Evolutionary conservation across 1,140 invertebrate genomes (phyloP).

Genomic region (Pristionchus pacificus): DNA sequence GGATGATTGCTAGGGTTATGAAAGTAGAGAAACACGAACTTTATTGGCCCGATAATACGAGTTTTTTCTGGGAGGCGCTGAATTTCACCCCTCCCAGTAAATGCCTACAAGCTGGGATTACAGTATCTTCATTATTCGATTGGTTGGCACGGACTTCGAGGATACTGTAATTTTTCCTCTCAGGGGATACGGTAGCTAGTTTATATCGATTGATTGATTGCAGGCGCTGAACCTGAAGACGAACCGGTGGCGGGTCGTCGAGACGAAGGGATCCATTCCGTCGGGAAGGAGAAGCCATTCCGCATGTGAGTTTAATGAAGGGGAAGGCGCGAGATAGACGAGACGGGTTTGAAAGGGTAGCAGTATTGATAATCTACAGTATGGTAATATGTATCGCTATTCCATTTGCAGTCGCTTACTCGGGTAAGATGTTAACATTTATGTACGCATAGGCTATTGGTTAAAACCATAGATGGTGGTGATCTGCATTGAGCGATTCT

Average conservation of each 20-base stretch:
- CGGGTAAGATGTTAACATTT: slow-evolving; percentile 3
- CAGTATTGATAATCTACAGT: too few relatives aligned
- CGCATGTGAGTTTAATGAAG: slow-evolving; percentile 66
- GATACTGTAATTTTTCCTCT: not conserved
- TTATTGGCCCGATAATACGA: slow-evolving; percentile 1
- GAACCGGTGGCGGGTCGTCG: slow-evolving; percentile 68
- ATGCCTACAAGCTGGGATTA: not conserved
- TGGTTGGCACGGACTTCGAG: not conserved
- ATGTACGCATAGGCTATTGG: slow-evolving; percentile 16
- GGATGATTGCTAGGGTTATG: too few relatives aligned
- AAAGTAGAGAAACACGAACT: too few relatives aligned
- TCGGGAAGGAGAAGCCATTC: slow-evolving; percentile 78
- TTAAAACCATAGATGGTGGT: slow-evolving; percentile 13
- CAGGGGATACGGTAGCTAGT: not conserved
- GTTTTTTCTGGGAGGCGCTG: not conserved
- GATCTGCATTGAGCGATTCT: not conserved
- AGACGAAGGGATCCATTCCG: slow-evolving; percentile 63
- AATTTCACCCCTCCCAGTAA: not conserved
- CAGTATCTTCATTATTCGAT: not conserved
- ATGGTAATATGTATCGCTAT: too few relatives aligned
- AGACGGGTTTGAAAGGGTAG: too few relatives aligned
- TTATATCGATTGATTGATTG: slow-evolving; percentile 64
- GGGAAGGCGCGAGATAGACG: too few relatives aligned
- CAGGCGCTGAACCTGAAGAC: slow-evolving; percentile 72
- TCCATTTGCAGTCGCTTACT: not conserved